Evolutionary conservation across 1,140 invertebrate genomes (phyloP).

Genomic region (Drusus annulatus): DNA sequence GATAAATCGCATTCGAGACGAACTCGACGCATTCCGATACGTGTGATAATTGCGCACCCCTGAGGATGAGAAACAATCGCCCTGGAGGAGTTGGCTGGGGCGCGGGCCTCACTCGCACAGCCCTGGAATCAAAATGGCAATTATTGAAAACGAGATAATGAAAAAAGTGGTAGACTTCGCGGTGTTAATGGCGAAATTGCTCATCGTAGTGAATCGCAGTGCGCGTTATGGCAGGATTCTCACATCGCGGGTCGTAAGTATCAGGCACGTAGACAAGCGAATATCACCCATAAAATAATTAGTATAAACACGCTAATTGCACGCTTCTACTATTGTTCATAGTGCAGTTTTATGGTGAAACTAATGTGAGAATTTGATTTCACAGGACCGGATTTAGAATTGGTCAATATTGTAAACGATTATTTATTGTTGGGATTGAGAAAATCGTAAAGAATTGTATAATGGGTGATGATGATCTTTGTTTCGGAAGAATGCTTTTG

Average conservation of each 20-base stretch:
- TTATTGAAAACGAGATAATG: conserved; percentile 60
- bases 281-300: background rate
- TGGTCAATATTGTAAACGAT: too few relatives aligned
- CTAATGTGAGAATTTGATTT: background rate
- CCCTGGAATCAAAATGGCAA: conserved; percentile 57
- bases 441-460: too few relatives aligned
- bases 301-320: conserved; percentile 1
- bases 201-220: conserved; percentile 54
- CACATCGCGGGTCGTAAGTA: background rate
- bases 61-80: conserved; percentile 1
- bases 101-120: conserved; percentile 43
- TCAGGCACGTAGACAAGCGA: background rate
- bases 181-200: conserved; percentile 54
- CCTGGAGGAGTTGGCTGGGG: conserved; percentile 14
- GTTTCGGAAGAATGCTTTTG: too few relatives aligned
- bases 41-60: conserved; percentile 9
- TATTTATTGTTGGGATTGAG: too few relatives aligned
- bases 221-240: conserved; percentile 18
- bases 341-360: conserved; percentile 1
- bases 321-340: background rate
- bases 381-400: conserved; percentile 1
- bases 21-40: too few relatives aligned
- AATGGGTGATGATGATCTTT: too few relatives aligned
- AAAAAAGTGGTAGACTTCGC: conserved; percentile 55
- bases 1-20: too few relatives aligned